Conservation (phyloP, 2,797 vertebrate species). For the Coluber constrictor region DNA sequence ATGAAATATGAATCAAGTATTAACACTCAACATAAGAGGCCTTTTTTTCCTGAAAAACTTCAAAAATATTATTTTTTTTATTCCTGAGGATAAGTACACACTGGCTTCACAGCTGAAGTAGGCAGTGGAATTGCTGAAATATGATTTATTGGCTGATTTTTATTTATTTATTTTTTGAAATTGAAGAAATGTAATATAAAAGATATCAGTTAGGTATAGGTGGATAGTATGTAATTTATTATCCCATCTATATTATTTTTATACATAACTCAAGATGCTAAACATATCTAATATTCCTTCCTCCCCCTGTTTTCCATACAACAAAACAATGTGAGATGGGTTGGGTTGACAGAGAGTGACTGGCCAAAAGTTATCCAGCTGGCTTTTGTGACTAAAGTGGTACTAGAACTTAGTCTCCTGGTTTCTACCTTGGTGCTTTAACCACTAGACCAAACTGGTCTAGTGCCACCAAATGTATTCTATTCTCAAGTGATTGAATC, state of each 20-base stretch:
- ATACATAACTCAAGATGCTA: no score
- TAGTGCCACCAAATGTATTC: not conserved
- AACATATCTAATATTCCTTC: not conserved
- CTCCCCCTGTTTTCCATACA: not conserved
- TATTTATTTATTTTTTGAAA: not conserved
- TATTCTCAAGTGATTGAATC: not conserved
- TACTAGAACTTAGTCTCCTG: not conserved
- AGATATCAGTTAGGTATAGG: not conserved
- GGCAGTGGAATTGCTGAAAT: not conserved
- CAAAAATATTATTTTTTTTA: not conserved
- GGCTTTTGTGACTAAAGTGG: not conserved
- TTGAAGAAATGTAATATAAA: not conserved
- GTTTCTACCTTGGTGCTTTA: not conserved
- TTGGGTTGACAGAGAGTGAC: not conserved
- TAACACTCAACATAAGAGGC: not conserved
- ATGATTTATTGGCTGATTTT: not conserved
- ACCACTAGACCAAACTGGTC: not conserved
- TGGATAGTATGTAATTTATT: no score
- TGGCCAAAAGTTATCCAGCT: not conserved
- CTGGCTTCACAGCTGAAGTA: not conserved
- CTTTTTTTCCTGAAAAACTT: not conserved
- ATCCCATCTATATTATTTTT: no score
- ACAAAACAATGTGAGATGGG: not conserved
- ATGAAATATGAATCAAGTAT: not conserved
- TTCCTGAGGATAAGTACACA: not conserved